A percentile compares a stretch with the other conserved stretches of the same genome.
These are phyloP conservation scores for Xanthia icteritia DNA, from an alignment of 2,888 invertebrate species.

Conservation along the genomic window DNA sequence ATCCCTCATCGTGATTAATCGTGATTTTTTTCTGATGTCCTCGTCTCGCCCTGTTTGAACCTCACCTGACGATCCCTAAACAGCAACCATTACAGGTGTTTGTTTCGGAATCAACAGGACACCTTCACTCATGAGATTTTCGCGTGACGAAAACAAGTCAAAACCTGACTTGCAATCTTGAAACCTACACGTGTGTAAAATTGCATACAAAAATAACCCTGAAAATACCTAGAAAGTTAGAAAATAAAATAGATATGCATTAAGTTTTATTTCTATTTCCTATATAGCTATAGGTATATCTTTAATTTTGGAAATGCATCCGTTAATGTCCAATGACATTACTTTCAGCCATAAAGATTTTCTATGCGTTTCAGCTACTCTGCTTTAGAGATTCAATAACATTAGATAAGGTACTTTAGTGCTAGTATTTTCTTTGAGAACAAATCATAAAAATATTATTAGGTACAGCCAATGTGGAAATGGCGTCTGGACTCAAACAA, in stretches of 20 bases:
- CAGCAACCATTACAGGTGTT: too few relatives aligned
- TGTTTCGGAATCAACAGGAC: background rate
- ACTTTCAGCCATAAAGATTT: constrained; percentile 27
- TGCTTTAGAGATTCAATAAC: constrained; percentile 7
- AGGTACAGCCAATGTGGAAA: constrained; percentile 31
- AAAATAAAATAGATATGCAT: background rate
- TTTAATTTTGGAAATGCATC: constrained; percentile 32
- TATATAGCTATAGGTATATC: background rate
- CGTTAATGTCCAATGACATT: constrained; percentile 18
- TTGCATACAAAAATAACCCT: background rate
- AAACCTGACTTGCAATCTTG: background rate
- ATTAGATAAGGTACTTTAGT: constrained; percentile 18
- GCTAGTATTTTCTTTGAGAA: constrained; percentile 22
- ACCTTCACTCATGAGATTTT: background rate
- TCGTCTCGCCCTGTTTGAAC: background rate
- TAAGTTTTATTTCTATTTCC: background rate
- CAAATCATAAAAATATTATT: constrained; percentile 47
- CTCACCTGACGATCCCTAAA: background rate
- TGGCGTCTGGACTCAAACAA: constrained; percentile 18
- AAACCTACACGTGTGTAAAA: background rate
- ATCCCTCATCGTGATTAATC: background rate
- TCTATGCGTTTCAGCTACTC: constrained; percentile 13
- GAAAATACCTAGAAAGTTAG: background rate
- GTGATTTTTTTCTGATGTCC: background rate
- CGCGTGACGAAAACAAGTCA: background rate